Evolutionary conservation across 2,797 vertebrate species (phyloP), one percentile per base, ranked within the genome.

Genomic region (Peromyscus aztecus): DNA sequence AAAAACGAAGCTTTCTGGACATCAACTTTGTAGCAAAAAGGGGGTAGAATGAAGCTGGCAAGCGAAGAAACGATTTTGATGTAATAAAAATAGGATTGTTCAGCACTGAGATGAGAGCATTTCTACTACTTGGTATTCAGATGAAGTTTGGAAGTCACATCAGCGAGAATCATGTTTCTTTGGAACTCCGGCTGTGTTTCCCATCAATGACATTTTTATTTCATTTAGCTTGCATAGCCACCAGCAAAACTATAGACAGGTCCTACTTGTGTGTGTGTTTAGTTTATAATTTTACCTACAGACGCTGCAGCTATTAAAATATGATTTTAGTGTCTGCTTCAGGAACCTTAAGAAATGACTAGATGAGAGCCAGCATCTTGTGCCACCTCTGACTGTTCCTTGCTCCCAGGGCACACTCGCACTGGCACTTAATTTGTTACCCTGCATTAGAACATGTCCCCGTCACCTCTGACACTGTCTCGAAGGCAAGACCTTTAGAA

Each of bases 401-500:
- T 95, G 67, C 11, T 31, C 89, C 67, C 37, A 2, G 82, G 49
- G 93, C 81, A 31, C 94, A 73, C 63, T 77, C 93, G 57, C 89
- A 6, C 61, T 83, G 95, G 93, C 90, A 97, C 88, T 96, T 95
- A 96, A 98, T 96, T 95, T 95, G 92, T 97, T 94, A 94, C 76
- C 1, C 6, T 96, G 55, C 59, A 27, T 67, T 86, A 90, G 91
- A 94, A 88, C 93, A 96, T 97, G 92, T 98, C 94, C 78, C 93
- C 91, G 34, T 96, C 98, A 34, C 94, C 95, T 98, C 97, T 91
- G 94, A 96, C 96, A 97, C 95, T 59, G 89, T 93, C 97, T 69
- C 95, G 89, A 92, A 89, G 89, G 86, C 96, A 90, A 96, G 96
- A 90, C 90, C 97, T 98, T 98, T 98, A 96, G 98, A 97, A 98